These are phyloP conservation scores for Eurystomus glaucurus DNA, from an alignment of 2,797 vertebrate species.

Conservation along the genomic window DNA sequence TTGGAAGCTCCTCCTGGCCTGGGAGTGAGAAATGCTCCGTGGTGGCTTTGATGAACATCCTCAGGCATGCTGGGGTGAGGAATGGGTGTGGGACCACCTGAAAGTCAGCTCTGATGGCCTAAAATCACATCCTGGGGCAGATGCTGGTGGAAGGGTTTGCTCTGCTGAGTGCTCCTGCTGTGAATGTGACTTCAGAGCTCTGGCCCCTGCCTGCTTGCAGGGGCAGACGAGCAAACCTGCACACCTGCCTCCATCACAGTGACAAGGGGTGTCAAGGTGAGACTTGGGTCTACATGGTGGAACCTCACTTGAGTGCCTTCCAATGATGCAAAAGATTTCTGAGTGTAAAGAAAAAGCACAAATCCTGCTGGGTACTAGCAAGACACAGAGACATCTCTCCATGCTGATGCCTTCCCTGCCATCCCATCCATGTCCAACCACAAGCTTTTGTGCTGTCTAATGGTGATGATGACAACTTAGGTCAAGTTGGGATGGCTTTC, in stretches of 20 bases:
- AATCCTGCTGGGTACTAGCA: neutral
- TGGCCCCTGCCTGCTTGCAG: rapidly evolving
- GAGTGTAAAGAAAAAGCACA: neutral
- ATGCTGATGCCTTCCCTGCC: neutral
- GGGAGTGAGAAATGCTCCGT: neutral
- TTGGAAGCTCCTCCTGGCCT: neutral
- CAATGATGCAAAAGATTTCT: neutral
- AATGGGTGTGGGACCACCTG: neutral
- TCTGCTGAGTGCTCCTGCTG: neutral
- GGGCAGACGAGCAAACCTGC: neutral
- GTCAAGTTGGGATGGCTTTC: neutral
- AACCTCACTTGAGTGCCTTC: rapidly evolving
- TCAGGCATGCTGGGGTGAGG: neutral
- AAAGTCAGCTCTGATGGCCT: neutral
- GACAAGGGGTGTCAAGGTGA: neutral
- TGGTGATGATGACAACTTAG: neutral
- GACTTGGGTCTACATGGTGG: rapidly evolving
- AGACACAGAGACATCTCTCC: neutral
- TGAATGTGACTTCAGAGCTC: neutral
- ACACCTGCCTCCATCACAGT: neutral
- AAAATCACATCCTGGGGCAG: neutral
- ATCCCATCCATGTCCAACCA: neutral
- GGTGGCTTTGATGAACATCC: neutral
- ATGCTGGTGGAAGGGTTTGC: neutral
- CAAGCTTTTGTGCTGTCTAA: neutral